Percentiles rank a stretch among this genome's conserved stretches.
phyloP scores from a whole-genome alignment of 2,888 invertebrate genomes.

The Xiphydria camelus region DNA sequence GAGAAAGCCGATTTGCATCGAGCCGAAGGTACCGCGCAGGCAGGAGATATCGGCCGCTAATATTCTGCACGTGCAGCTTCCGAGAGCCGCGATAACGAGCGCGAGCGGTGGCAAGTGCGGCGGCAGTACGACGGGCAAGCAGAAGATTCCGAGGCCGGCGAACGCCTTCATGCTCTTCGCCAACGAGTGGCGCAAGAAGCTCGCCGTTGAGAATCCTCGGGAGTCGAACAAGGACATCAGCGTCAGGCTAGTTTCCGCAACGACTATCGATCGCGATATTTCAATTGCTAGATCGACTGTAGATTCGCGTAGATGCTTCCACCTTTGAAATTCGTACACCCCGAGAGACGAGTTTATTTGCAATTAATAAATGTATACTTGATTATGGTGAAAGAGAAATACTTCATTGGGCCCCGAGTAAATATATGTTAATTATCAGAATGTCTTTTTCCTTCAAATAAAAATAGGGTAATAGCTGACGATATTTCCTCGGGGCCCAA shows the following conservation, averaged over 20 bases:
- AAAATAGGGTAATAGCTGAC: too few species aligned
- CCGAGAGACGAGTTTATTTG: too few species aligned
- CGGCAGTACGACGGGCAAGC: too few species aligned
- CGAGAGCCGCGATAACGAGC: conserved; percentile 21
- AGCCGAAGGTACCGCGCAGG: conserved; percentile 24
- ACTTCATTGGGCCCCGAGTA: too few species aligned
- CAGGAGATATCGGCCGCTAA: conserved; percentile 22
- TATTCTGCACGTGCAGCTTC: conserved; percentile 30
- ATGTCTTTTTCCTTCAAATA: too few species aligned
- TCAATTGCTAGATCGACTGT: too few species aligned
- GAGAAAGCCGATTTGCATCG: conserved; percentile 24
- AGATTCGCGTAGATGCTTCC: neutral
- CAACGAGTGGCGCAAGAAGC: conserved; percentile 64
- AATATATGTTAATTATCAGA: too few species aligned
- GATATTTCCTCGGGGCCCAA: too few species aligned
- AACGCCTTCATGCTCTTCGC: conserved; percentile 70
- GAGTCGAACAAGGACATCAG: conserved; percentile 68
- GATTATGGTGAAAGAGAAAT: too few species aligned
- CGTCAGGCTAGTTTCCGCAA: conserved; percentile 56
- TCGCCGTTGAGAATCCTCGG: conserved; percentile 62
- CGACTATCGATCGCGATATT: too few species aligned
- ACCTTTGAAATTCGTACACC: neutral
- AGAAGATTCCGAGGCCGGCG: conserved; percentile 65
- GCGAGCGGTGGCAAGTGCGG: conserved; percentile 18
- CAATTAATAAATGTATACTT: too few species aligned